Percentiles rank a stretch among this genome's conserved stretches.
phyloP scores from a whole-genome alignment of 1,140 invertebrate species.

The Drosophila fuyamai region DNA sequence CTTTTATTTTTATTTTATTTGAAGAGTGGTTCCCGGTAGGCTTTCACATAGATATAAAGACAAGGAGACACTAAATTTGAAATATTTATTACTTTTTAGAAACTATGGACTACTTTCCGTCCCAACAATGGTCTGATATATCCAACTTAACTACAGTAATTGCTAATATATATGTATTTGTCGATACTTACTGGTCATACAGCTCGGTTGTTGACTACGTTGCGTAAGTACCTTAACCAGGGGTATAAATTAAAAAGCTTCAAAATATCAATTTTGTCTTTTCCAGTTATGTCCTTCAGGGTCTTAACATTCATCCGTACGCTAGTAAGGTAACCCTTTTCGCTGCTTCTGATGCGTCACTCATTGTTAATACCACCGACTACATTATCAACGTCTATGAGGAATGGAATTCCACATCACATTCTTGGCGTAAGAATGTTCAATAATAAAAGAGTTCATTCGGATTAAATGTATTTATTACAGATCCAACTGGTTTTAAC shows the following conservation, averaged over 20 bases:
- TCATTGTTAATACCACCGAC: constrained; percentile 87
- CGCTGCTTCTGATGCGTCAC: constrained; percentile 87
- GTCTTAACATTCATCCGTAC: constrained; percentile 88
- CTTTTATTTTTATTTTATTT: constrained; percentile 23
- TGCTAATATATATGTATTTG: constrained; percentile 88
- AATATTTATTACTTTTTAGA: constrained; percentile 27
- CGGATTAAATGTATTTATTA: not conserved
- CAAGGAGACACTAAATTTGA: not conserved
- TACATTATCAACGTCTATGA: constrained; percentile 86
- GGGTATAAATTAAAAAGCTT: not conserved
- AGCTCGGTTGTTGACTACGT: constrained; percentile 87
- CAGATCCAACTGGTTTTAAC: constrained; percentile 85
- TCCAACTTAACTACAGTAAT: constrained; percentile 84
- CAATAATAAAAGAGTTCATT: not conserved
- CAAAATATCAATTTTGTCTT: no score
- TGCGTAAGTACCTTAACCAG: constrained; percentile 84
- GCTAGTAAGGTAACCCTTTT: constrained; percentile 89
- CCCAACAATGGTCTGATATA: constrained; percentile 57
- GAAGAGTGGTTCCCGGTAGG: constrained; percentile 54
- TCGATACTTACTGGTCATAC: constrained; percentile 88
- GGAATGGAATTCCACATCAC: constrained; percentile 85
- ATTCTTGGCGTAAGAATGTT: constrained; percentile 85
- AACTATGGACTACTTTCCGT: constrained; percentile 57
- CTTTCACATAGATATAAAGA: not conserved
- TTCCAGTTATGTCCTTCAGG: constrained; percentile 87